These are phyloP conservation scores for Homarus americanus DNA, from an alignment of 1,140 invertebrate species.

Conservation along the genomic window DNA sequence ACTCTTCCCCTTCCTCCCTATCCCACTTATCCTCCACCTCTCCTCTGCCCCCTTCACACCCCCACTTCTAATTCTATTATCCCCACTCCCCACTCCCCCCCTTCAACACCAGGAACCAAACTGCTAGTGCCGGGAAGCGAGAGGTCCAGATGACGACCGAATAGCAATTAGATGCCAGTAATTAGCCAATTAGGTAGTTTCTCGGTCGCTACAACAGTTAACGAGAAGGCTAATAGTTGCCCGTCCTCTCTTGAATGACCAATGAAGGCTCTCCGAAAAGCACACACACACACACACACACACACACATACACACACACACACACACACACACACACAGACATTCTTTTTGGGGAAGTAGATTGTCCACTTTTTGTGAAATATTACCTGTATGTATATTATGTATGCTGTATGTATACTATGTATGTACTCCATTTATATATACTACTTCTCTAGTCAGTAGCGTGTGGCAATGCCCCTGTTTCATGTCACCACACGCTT, in stretches of 20 bases:
- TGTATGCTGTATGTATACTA: too few relatives aligned
- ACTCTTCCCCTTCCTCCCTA: too few relatives aligned
- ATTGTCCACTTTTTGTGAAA: too few relatives aligned
- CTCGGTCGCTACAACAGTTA: constrained; percentile 69
- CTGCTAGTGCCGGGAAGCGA: not conserved
- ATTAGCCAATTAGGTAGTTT: constrained; percentile 69
- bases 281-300: not conserved
- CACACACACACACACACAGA: constrained; percentile 28
- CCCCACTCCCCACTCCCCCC: not conserved
- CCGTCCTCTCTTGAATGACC: constrained; percentile 61
- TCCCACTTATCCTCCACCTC: too few relatives aligned
- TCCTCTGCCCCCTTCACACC: too few relatives aligned
- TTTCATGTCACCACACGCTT: too few relatives aligned
- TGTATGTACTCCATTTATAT: too few relatives aligned
- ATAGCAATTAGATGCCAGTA: constrained; percentile 66
- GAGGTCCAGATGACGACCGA: constrained; percentile 61
- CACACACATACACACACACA: constrained; percentile 32
- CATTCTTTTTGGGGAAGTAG: too few relatives aligned
- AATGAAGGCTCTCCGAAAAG: constrained; percentile 31
- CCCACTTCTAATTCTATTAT: not conserved
- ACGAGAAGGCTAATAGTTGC: constrained; percentile 63
- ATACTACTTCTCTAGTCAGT: too few relatives aligned
- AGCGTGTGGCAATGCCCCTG: too few relatives aligned
- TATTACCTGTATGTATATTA: too few relatives aligned
- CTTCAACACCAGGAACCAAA: not conserved